Conservation (phyloP, 2,888 invertebrate species). For the Camptogramma bilineatum region DNA sequence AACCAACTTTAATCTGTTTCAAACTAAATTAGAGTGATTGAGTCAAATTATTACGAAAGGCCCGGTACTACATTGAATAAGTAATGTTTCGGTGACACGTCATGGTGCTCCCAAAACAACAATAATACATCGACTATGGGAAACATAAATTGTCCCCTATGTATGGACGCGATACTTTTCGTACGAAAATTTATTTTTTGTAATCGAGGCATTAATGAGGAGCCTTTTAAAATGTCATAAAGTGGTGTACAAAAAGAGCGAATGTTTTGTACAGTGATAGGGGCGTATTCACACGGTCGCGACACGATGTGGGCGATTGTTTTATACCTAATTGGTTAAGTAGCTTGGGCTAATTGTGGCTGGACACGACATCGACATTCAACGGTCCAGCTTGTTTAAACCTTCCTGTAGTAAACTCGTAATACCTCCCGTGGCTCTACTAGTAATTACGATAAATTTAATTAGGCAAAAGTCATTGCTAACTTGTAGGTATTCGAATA, state of each 20-base stretch:
- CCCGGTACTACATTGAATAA: conserved; percentile 65
- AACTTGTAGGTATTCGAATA: background rate
- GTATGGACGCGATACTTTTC: conserved; percentile 59
- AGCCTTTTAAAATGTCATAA: conserved; percentile 81
- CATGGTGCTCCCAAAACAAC: conserved; percentile 71
- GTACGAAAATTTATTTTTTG: conserved; percentile 69
- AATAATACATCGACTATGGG: conserved; percentile 69
- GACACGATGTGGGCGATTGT: conserved; percentile 80
- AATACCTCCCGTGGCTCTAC: background rate
- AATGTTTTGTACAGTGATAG: conserved; percentile 70
- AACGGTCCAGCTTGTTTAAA: conserved; percentile 16
- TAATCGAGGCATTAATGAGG: conserved; percentile 73
- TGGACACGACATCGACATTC: conserved; percentile 72
- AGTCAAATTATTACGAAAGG: conserved; percentile 63
- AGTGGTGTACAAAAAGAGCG: conserved; percentile 73
- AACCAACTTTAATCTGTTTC: conserved; percentile 67
- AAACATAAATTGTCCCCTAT: conserved; percentile 82
- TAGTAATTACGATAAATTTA: background rate
- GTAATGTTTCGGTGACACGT: conserved; percentile 71
- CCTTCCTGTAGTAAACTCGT: background rate
- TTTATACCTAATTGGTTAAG: conserved; percentile 83
- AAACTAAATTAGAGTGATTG: conserved; percentile 61
- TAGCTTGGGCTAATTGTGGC: conserved; percentile 76
- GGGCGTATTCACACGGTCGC: conserved; percentile 79
- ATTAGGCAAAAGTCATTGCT: background rate